Percentiles rank a stretch among this genome's conserved stretches.
phyloP scores from a whole-genome alignment of 2,113 vertebrate genomes.

The Mirza zaza region DNA sequence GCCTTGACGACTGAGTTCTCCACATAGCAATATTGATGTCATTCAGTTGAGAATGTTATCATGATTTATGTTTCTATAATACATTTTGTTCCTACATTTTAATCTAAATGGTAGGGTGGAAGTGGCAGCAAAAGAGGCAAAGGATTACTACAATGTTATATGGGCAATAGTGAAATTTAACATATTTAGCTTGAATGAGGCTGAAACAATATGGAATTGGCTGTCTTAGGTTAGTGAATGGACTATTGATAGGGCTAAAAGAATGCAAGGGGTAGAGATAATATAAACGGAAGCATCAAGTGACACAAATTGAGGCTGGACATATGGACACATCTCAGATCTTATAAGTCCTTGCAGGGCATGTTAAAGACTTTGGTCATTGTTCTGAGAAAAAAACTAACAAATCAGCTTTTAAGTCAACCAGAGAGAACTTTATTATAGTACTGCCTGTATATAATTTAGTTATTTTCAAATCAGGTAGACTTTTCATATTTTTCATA shows the following conservation, averaged over 20 bases:
- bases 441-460: neutral
- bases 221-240: neutral
- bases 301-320: neutral
- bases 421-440: neutral
- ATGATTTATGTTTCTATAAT: neutral
- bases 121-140: neutral
- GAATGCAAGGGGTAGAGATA: neutral
- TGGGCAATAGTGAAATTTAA: neutral
- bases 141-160: neutral
- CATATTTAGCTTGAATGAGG: neutral
- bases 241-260: neutral
- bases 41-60: neutral
- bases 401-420: neutral
- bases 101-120: neutral
- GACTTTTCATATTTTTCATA: neutral
- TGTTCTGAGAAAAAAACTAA: neutral
- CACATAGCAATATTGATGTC: neutral
- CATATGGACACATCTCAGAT: neutral
- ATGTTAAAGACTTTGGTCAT: neutral
- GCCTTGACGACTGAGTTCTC: neutral
- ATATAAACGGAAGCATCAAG: neutral
- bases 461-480: constrained; percentile 8
- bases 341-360: neutral
- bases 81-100: neutral
- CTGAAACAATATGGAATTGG: neutral